Evolutionary conservation across 2,113 vertebrate species (phyloP).

Genomic region (Origma solitaria): DNA sequence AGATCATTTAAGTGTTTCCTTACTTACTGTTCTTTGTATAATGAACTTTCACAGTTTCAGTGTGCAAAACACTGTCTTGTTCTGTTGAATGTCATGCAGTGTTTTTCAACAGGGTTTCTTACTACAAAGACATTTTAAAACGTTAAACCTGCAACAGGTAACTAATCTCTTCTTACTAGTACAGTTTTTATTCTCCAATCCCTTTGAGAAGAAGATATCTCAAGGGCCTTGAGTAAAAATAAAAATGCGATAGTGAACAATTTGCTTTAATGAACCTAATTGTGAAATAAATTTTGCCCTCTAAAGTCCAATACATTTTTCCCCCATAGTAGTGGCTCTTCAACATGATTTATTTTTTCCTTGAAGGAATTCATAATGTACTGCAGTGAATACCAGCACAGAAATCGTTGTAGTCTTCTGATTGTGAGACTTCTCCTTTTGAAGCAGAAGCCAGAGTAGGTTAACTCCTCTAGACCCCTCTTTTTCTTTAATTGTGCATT

Average conservation of each 20-base stretch:
- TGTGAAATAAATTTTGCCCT: not conserved
- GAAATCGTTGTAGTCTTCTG: not conserved
- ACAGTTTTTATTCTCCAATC: not conserved
- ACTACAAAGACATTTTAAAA: not conserved
- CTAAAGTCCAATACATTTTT: not conserved
- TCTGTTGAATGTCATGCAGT: not conserved
- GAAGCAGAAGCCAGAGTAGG: not conserved
- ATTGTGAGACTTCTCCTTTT: not conserved
- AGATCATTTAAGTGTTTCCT: not conserved
- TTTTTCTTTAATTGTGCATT: not conserved
- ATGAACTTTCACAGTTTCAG: not conserved
- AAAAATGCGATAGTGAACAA: not conserved
- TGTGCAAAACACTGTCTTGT: not conserved
- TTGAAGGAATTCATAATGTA: not conserved
- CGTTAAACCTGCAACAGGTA: not conserved
- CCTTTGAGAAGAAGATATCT: not conserved
- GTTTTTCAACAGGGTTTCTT: not conserved
- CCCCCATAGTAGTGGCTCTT: not conserved
- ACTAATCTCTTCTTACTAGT: not conserved
- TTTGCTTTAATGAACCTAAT: not conserved
- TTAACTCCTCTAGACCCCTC: not conserved
- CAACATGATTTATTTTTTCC: not conserved
- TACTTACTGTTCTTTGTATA: not conserved
- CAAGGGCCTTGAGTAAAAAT: not conserved
- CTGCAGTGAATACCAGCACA: not conserved